Base-by-base conservation (phyloP, 2,888 invertebrate genomes). In the Drosophila picticornis region DNA sequence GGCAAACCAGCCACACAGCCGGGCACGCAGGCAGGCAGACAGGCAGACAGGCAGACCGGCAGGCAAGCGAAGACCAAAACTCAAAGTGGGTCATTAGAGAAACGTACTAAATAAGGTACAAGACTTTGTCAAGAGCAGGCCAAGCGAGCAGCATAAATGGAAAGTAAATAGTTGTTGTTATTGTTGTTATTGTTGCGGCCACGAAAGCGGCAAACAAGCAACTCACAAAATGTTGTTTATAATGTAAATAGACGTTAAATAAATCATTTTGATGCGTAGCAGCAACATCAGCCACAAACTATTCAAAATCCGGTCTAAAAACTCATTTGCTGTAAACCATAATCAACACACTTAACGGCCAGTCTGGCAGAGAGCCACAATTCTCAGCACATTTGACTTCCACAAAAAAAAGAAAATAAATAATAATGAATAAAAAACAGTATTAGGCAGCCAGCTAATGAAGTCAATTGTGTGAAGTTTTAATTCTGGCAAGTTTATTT, bases 101-200 rank as follows among this genome's bases (percentile, higher is more conserved):
- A 88, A 88, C 84, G 88, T 88, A 90, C 88, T 90, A 90, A 88
- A 88, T 88, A 88, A 90, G 88, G 88, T 88, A 90, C 86, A 84
- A 87, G 81, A 89, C 89, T 89, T 85, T 85, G 89, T 89, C 85
- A 85, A 85, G 85, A 85, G 84, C 84, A 83, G 68, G 50, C 61
- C 73, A 50, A 57, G 65, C 63, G 36, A 67, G 60, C 76, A 66
- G 67, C 78, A 78, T 85, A 88, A 90, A 88, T 88, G 87, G 87
- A 88, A 88, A 88, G 87, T 88, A 88, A 88, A 85, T 80, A 66
- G 69, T 78, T 72, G 83, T 81, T 84, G 74, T 64, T 71, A 68
- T 59, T 56, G 70, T 58, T 76, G 59, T 38, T 19, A 16, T 40
- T n/a, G n/a, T 22, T 69, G 75, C 76, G 52, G 60, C 55, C 69